Conservation (phyloP, 2,113 vertebrate species). For the Pyrgilauda ruficollis region DNA sequence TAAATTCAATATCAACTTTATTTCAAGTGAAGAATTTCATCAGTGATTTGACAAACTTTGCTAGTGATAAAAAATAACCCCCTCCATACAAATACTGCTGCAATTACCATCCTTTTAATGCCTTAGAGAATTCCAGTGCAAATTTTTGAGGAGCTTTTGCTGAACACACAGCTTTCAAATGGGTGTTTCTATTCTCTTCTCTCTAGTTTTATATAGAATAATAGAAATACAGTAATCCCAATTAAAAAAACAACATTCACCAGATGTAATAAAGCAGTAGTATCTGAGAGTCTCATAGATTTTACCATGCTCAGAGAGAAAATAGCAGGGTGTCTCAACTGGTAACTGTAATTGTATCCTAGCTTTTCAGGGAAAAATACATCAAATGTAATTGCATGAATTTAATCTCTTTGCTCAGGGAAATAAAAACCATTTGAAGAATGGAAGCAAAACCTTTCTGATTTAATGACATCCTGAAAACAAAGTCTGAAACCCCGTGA, state of each 20-base stretch:
- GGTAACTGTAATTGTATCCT: background rate
- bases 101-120: background rate
- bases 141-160: background rate
- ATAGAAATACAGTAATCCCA: background rate
- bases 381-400: background rate
- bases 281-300: background rate
- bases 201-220: background rate
- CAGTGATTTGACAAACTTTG: background rate
- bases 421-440: conserved; percentile 37
- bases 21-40: background rate
- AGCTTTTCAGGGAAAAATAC: conserved; percentile 7
- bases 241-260: background rate
- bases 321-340: background rate
- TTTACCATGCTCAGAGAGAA: background rate
- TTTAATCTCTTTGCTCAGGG: conserved; percentile 9
- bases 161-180: background rate
- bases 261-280: background rate
- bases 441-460: conserved; percentile 25
- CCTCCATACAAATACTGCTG: background rate
- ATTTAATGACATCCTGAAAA: conserved; percentile 55
- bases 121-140: background rate
- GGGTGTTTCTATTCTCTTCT: background rate
- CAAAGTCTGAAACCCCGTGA: conserved; percentile 44
- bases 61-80: background rate
- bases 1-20: background rate